A percentile compares a stretch with the other conserved stretches of the same genome.
Evolutionary conservation across 2,797 vertebrate species (phyloP).

Genomic region (Danio choprae): DNA sequence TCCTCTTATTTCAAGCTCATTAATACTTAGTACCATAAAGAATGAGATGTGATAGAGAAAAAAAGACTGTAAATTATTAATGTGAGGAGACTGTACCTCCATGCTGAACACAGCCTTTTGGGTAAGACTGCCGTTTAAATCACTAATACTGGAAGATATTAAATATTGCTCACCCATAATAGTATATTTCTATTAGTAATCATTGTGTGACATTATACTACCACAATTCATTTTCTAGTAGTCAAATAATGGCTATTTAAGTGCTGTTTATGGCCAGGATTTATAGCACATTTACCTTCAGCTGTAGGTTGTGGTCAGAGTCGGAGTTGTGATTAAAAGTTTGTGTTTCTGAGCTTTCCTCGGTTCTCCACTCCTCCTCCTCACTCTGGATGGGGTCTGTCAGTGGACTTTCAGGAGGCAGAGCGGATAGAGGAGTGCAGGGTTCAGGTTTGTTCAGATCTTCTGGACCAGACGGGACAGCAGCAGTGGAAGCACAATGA

Average conservation of each 20-base stretch:
- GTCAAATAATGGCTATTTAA: constrained; percentile 11
- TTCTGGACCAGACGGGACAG: constrained; percentile 38
- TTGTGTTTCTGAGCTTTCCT: constrained; percentile 53
- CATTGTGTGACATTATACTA: neutral
- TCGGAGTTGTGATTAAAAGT: constrained; percentile 48
- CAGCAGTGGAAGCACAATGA: constrained; percentile 54
- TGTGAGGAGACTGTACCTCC: constrained; percentile 57
- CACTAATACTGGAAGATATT: neutral
- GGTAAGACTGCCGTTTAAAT: constrained; percentile 18
- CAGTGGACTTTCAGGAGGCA: constrained; percentile 57
- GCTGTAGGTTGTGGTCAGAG: constrained; percentile 53
- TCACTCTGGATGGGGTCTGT: constrained; percentile 53
- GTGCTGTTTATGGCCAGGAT: neutral
- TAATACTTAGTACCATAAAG: constrained; percentile 76
- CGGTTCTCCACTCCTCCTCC: constrained; percentile 43
- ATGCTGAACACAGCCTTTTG: constrained; percentile 9
- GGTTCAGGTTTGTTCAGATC: constrained; percentile 34
- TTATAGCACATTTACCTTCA: constrained; percentile 67
- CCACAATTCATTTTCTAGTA: constrained; percentile 2
- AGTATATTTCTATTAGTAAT: constrained; percentile 9
- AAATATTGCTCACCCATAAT: neutral
- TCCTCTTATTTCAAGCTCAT: constrained; percentile 72
- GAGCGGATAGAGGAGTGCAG: constrained; percentile 27
- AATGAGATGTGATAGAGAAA: constrained; percentile 72
- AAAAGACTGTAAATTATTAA: constrained; percentile 75